A percentile compares a stretch with the other conserved stretches of the same genome.
Evolutionary conservation across 2,113 vertebrate species (phyloP).

Genomic region (Podocnemis expansa): DNA sequence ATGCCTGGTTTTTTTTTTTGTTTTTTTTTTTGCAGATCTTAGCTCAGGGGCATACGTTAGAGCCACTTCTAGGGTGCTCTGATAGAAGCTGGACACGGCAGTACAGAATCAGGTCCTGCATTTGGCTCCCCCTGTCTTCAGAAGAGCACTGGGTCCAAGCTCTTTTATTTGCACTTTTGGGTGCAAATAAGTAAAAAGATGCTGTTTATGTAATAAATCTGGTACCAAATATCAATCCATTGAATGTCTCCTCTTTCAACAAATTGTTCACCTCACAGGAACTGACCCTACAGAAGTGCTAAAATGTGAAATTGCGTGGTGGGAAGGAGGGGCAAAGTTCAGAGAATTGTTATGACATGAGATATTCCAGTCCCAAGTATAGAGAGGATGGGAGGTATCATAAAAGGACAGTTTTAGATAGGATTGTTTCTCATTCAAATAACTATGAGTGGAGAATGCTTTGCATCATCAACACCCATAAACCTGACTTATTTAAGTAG

Average conservation of each 20-base stretch:
- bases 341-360: neutral
- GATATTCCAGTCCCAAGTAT: neutral
- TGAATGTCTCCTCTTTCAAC: neutral
- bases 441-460: constrained; percentile 55
- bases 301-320: neutral
- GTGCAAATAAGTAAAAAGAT: neutral
- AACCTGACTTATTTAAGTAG: constrained; percentile 43
- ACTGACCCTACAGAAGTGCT: neutral
- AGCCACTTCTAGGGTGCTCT: neutral
- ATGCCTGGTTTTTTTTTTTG: no score
- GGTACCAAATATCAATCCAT: neutral
- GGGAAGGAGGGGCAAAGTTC: neutral
- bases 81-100: neutral
- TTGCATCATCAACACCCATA: constrained; percentile 45
- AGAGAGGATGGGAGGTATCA: neutral
- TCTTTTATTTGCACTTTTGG: neutral
- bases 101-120: neutral
- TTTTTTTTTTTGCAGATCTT: no score
- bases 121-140: neutral
- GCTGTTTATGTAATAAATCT: neutral
- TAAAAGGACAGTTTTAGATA: constrained; percentile 8
- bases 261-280: neutral
- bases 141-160: neutral
- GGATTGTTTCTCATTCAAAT: constrained; percentile 19
- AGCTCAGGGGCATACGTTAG: neutral